Percentiles rank a stretch among this genome's conserved stretches.
These are phyloP conservation scores for Ostrea denselamellosa DNA, from an alignment of 1,140 invertebrate genomes.

Conservation along the genomic window DNA sequence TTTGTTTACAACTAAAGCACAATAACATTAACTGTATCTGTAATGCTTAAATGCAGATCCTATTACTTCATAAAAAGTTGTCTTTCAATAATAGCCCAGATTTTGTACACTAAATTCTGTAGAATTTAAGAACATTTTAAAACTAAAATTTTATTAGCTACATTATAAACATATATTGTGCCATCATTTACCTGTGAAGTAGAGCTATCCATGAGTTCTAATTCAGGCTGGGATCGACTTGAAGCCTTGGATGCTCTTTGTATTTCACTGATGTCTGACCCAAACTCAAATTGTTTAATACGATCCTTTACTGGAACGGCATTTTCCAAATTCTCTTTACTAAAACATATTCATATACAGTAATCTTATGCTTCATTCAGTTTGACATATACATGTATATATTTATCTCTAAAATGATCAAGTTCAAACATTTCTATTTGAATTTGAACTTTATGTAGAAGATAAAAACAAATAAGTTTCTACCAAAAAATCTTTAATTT, in stretches of 20 bases:
- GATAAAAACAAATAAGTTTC: too few relatives aligned
- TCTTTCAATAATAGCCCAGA: background rate
- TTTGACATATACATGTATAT: too few relatives aligned
- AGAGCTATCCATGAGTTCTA: background rate
- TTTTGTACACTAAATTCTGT: background rate
- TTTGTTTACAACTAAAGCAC: too few relatives aligned
- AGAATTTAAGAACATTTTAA: background rate
- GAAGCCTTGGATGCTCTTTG: background rate
- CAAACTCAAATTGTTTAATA: conserved; percentile 55
- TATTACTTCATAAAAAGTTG: too few relatives aligned
- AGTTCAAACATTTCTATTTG: too few relatives aligned
- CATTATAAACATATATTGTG: background rate
- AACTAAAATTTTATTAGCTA: background rate
- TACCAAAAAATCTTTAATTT: too few relatives aligned
- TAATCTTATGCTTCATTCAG: too few relatives aligned
- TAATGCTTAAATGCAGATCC: too few relatives aligned
- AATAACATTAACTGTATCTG: too few relatives aligned
- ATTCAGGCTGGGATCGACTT: background rate
- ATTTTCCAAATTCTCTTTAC: conserved; percentile 44
- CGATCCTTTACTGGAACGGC: conserved; percentile 50
- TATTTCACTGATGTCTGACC: background rate
- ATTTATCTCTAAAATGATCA: too few relatives aligned
- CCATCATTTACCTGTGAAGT: background rate
- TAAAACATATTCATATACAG: background rate
- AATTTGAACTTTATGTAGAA: too few relatives aligned